Evolutionary conservation across 2,797 vertebrate species (phyloP), one percentile per base, ranked within the genome.

Genomic region (Anolis apletophallus): DNA sequence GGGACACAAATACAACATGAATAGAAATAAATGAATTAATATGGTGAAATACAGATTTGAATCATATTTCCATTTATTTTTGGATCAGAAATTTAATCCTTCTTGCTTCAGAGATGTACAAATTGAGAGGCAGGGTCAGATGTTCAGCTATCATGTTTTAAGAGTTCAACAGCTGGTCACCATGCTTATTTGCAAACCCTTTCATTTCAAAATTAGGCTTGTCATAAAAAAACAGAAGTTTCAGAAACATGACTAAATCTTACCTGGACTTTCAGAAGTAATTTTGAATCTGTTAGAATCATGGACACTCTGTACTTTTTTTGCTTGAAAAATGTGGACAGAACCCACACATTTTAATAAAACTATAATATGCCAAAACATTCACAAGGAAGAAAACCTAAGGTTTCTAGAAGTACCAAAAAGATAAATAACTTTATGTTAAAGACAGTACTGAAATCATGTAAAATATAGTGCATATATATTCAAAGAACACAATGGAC

Each of bases 21-120:
- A 13, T 17, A 34, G 12, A 80, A 61, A 34, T 26, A 50, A 1
- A 59, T 50, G 36, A 46, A 16, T 19, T 59, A 74, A 54, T 6
- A 26, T 3, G 50, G 14, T 86, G 36, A 46, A 80, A 73, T 71
- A 29, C 16, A 52, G n/a, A 9, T 73, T 50, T 73, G 69, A 86
- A 80, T 74, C 40, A 79, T 59, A 68, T 54, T 46, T 68, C n/a
- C 9, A 34, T 72, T 85, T 83, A 73, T 73, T 85, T 83, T 71
- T 50, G 34, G 64, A 50, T 78, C n/a, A 78, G 64, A 85, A 85
- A 80, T 55, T n/a, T 80, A 80, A 85, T 73, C 55, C 68, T 73
- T 72, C 68, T 71, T 80, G 80, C 80, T 73, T 85, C 14, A 57
- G 68, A 78, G 26, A 72, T 12, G n/a, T 71, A 59, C 67, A 59